Base-by-base conservation (phyloP, 2,888 invertebrate species). In the Chesias legatella region DNA sequence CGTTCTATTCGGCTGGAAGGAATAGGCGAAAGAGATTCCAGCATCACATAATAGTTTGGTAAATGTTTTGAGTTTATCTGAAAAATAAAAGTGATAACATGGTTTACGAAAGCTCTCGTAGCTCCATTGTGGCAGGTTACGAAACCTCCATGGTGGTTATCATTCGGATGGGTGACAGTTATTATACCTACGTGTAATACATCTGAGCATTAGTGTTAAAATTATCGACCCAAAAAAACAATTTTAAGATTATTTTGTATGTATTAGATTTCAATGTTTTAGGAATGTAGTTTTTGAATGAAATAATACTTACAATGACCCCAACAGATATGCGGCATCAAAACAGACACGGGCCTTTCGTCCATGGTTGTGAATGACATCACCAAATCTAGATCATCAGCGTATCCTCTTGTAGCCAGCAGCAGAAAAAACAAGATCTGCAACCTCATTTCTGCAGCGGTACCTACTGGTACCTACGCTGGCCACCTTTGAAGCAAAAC, bases 301-400 rank as follows among this genome's bases (percentile, higher is more conserved):
- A 22, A 1, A 1, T 6, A 1, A 7, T n/a, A 74, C 80, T 79
- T 56, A 85, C 85, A 53, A 39, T 49, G 43, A 30, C 36, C 64
- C 84, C 84, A 85, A 45, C 85, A 86, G 4, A 67, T 43, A 35
- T 67, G 30, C 0, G 80, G 82, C 7, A 69, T 42, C 7, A 85
- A 47, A 17, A 85, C 30, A 1, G 72, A 66, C 0, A 67, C 63
- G 0, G 79, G 75, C 3, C 57, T 63, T 0, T 67, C 58, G 30
- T 81, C 79, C 26, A 62, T 52, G 0, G 41, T 52, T 3, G 74
- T 38, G 54, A 81, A 83, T 0, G 79, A 67, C n/a, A 62, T 21
- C 7, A 79, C 39, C 48, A 65, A 52, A 33, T 67, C 50, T n/a
- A 63, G 7, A 58, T 42, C 41, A 21, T 43, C 32, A 10, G 39